These are phyloP conservation scores for Hololepta plana DNA, from an alignment of 2,888 invertebrate species.

Conservation along the genomic window DNA sequence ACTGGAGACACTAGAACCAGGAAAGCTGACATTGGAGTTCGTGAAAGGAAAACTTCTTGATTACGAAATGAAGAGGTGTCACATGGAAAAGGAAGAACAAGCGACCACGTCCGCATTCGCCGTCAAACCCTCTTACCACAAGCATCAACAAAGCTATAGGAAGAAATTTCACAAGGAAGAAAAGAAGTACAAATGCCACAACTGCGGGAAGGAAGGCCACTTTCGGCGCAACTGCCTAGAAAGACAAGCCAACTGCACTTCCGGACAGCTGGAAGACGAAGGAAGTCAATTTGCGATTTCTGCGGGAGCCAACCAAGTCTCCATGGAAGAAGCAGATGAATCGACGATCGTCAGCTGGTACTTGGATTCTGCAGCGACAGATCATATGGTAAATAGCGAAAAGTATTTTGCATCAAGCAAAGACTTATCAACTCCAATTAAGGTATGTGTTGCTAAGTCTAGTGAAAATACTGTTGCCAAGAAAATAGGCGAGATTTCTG, in stretches of 20 bases:
- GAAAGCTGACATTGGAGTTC: slow-evolving; percentile 10
- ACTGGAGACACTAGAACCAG: slow-evolving; percentile 10
- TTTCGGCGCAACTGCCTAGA: too few species aligned
- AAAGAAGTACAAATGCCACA: too few species aligned
- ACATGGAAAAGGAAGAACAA: not conserved
- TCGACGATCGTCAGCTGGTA: too few species aligned
- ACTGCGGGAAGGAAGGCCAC: too few species aligned
- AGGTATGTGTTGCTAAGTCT: slow-evolving; percentile 1
- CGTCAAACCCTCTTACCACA: not conserved
- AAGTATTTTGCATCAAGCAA: not conserved
- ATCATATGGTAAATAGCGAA: slow-evolving; percentile 3
- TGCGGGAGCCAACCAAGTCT: too few species aligned
- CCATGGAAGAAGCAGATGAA: too few species aligned
- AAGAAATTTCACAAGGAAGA: too few species aligned
- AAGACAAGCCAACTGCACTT: too few species aligned
- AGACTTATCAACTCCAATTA: not conserved
- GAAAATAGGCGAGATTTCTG: not conserved
- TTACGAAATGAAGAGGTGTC: slow-evolving; percentile 9
- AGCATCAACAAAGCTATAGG: not conserved
- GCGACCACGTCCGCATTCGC: not conserved
- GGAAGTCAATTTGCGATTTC: too few species aligned
- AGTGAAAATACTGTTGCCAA: not conserved
- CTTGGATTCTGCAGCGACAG: slow-evolving; percentile 3
- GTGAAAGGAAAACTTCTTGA: slow-evolving; percentile 10
- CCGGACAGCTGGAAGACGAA: too few species aligned